phyloP scores from a whole-genome alignment of 2,797 vertebrate species.

The Cetoscarus ocellatus region DNA sequence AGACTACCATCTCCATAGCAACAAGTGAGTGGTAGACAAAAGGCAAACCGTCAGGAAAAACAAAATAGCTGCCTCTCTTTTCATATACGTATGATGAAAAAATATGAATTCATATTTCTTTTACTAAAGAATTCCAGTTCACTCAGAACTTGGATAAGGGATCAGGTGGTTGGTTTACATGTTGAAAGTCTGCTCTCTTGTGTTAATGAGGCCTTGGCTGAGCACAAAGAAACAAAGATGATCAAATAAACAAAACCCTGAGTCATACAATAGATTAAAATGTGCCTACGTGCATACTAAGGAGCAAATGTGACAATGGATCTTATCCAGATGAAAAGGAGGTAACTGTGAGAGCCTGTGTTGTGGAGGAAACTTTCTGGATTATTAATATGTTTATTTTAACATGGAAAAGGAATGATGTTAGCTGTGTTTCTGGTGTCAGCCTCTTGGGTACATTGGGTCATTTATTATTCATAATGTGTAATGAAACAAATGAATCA shows the following conservation, averaged over 20 bases:
- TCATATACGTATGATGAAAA: not conserved
- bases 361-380: not conserved
- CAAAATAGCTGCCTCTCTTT: not conserved
- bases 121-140: too few relatives aligned
- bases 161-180: slow-evolving; percentile 3
- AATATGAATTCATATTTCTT: not conserved
- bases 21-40: slow-evolving; percentile 51
- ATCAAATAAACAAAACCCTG: slow-evolving; percentile 5
- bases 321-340: not conserved
- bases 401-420: too few relatives aligned
- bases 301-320: slow-evolving; percentile 2
- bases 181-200: not conserved
- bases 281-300: not conserved
- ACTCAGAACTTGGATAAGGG: not conserved
- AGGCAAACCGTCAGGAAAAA: slow-evolving; percentile 21
- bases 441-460: too few relatives aligned
- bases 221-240: not conserved
- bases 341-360: not conserved
- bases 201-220: slow-evolving; percentile 11
- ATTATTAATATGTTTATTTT: too few relatives aligned
- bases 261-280: not conserved
- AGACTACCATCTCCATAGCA: slow-evolving; percentile 61
- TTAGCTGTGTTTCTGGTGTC: too few relatives aligned
- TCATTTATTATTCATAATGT: too few relatives aligned
- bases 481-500: too few relatives aligned